phyloP scores from a whole-genome alignment of 2,113 vertebrate species.

The Tragelaphus strepsiceros region DNA sequence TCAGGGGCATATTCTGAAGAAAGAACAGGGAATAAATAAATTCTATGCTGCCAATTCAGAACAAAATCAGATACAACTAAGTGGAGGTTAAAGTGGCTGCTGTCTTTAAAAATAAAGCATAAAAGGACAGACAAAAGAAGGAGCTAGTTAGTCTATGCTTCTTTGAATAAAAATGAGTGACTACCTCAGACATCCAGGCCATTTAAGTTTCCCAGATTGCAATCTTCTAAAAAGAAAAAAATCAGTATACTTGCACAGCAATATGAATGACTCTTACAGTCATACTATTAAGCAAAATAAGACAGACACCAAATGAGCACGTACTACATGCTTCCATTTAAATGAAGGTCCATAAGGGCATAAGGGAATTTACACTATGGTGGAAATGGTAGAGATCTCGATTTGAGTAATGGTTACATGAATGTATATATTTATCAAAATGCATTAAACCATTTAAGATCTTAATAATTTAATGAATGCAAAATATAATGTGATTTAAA shows the following conservation, averaged over 20 bases:
- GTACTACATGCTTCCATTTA: not conserved
- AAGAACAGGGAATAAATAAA: not conserved
- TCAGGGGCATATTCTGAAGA: not conserved
- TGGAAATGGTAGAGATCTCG: not conserved
- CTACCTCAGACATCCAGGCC: not conserved
- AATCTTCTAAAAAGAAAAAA: not conserved
- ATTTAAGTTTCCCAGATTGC: not conserved
- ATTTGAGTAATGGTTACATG: not conserved
- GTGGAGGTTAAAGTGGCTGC: not conserved
- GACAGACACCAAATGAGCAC: not conserved
- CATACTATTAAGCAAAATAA: not conserved
- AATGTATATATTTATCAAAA: not conserved
- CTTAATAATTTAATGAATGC: not conserved
- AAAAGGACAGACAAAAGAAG: not conserved
- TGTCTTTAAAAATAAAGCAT: not conserved
- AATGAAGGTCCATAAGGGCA: not conserved
- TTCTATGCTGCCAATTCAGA: not conserved
- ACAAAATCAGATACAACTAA: not conserved
- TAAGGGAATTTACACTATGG: not conserved
- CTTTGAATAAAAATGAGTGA: not conserved
- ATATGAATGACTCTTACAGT: not conserved
- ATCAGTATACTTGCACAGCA: not conserved
- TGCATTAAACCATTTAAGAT: not conserved
- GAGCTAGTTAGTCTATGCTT: not conserved
- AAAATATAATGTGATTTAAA: not conserved